A percentile compares a stretch with the other conserved stretches of the same genome.
Conservation (phyloP, 1,140 invertebrate genomes). For the Drosophila jambulina region DNA sequence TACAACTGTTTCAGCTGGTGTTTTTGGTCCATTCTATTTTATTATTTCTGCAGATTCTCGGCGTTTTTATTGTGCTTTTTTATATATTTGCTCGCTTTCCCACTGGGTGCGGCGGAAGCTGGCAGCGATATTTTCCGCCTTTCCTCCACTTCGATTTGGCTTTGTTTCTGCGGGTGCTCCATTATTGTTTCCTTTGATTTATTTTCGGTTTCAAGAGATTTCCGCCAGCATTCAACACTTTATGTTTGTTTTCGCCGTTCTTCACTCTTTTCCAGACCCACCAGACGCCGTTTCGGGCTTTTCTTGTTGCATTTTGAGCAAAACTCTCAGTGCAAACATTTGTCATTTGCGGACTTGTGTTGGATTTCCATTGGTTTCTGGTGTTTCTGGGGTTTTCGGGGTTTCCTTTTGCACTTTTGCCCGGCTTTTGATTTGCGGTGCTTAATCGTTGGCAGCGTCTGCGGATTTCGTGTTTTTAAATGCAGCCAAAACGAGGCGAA, state of each 20-base stretch:
- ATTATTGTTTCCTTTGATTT: conserved; percentile 81
- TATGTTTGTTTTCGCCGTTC: conserved; percentile 60
- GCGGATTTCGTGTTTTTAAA: conserved; percentile 54
- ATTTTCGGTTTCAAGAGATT: conserved; percentile 82
- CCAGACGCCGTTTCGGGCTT: conserved; percentile 19
- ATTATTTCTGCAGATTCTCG: conserved; percentile 53
- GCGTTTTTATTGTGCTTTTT: conserved; percentile 39
- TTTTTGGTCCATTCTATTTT: conserved; percentile 43
- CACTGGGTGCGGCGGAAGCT: conserved; percentile 43
- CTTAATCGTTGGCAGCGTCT: conserved; percentile 78
- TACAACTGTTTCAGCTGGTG: conserved; percentile 52
- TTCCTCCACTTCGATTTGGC: conserved; percentile 50
- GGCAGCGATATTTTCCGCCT: conserved; percentile 65
- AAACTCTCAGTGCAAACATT: conserved; percentile 66
- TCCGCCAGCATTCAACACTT: conserved; percentile 79
- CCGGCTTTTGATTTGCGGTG: conserved; percentile 72
- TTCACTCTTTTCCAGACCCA: conserved; percentile 10
- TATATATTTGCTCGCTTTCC: conserved; percentile 1
- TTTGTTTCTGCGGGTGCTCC: conserved; percentile 53
- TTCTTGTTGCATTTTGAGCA: conserved; percentile 38
- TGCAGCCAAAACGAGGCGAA: conserved; percentile 43
- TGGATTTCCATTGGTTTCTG: conserved; percentile 49
- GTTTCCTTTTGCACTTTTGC: conserved; percentile 43
- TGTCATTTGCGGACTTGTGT: conserved; percentile 71
- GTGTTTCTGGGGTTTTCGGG: conserved; percentile 30